Conservation (phyloP, 2,888 invertebrate species). For the Nephrotoma flavescens region DNA sequence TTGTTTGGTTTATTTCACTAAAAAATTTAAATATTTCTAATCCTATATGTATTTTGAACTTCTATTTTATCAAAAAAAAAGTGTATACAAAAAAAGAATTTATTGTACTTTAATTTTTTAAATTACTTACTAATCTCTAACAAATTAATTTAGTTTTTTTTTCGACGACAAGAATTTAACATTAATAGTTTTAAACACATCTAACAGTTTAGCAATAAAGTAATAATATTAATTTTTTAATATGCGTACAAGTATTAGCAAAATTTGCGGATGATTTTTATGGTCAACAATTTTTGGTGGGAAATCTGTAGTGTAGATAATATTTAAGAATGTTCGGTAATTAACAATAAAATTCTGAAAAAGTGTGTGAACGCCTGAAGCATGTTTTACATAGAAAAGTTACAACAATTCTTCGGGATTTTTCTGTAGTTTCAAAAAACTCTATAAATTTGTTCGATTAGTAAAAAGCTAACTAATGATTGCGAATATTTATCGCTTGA, state of each 20-base stretch:
- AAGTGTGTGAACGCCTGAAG: too few species aligned
- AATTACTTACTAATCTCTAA: neutral
- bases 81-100: neutral
- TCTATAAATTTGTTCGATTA: too few species aligned
- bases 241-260: neutral
- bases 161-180: neutral
- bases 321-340: too few species aligned
- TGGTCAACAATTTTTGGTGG: too few species aligned
- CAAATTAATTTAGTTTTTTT: neutral
- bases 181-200: neutral
- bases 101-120: neutral
- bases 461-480: too few species aligned
- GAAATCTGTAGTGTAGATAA: too few species aligned
- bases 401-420: too few species aligned
- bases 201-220: neutral
- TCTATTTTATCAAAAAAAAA: neutral
- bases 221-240: neutral
- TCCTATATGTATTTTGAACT: neutral
- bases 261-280: neutral
- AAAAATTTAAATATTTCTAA: neutral
- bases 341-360: too few species aligned
- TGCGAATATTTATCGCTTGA: too few species aligned
- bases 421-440: too few species aligned
- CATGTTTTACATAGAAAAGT: too few species aligned
- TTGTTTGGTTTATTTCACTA: neutral